A percentile compares a stretch with the other conserved stretches of the same genome.
Evolutionary conservation across 2,888 invertebrate species (phyloP).

Genomic region (Drosophila subsilvestris): DNA sequence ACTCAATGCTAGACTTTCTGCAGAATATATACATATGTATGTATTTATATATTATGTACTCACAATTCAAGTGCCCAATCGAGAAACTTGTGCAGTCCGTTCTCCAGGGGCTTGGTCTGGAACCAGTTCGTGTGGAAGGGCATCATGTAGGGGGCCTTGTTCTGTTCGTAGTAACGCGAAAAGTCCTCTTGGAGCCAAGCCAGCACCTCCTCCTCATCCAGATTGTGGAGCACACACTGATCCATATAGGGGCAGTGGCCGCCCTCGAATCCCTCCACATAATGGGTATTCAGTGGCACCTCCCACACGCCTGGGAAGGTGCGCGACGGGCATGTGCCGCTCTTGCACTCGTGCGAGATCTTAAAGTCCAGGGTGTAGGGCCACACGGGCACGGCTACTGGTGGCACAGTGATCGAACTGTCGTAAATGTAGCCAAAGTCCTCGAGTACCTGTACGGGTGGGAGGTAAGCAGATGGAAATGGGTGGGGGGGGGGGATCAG

Average conservation of each 20-base stretch:
- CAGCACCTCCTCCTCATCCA: conserved; percentile 90
- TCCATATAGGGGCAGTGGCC: conserved; percentile 96
- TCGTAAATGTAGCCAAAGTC: conserved; percentile 97
- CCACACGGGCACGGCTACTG: conserved; percentile 92
- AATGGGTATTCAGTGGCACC: conserved; percentile 95
- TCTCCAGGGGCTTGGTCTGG: conserved; percentile 92
- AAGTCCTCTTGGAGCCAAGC: conserved; percentile 97
- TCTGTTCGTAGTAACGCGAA: conserved; percentile 92
- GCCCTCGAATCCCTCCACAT: conserved; percentile 94
- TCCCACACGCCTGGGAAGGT: conserved; percentile 98
- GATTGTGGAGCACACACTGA: conserved; percentile 95
- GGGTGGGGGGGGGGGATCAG: background rate
- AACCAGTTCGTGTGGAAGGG: conserved; percentile 99
- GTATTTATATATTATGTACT: conserved; percentile 82
- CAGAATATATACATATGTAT: background rate
- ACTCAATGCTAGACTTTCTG: background rate
- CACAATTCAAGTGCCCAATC: conserved; percentile 91
- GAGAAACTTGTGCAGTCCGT: conserved; percentile 93
- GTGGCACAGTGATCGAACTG: conserved; percentile 94
- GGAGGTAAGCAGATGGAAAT: background rate
- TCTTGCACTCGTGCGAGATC: conserved; percentile 96
- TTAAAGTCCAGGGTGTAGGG: conserved; percentile 97
- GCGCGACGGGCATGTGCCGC: conserved; percentile 95
- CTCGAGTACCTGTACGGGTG: conserved; percentile 89
- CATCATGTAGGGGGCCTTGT: conserved; percentile 96